Conservation (phyloP, 2,797 vertebrate genomes). For the Tenualosa ilisha region DNA sequence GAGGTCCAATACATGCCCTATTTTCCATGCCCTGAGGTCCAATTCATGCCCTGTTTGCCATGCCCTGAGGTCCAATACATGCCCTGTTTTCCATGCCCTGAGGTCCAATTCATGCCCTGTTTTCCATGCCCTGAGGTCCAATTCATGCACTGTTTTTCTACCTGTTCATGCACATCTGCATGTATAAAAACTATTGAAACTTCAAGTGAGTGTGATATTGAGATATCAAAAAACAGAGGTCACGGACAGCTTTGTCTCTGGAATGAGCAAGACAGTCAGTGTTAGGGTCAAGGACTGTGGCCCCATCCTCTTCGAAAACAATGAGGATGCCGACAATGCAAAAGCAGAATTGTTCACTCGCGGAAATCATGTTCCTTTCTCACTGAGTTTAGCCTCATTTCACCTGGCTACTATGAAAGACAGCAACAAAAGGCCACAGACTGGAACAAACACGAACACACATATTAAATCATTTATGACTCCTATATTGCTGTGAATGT, state of each 20-base stretch:
- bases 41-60: background rate
- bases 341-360: background rate
- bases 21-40: too few relatives aligned
- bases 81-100: background rate
- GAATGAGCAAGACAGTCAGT: background rate
- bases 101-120: too few relatives aligned
- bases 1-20: too few relatives aligned
- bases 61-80: too few relatives aligned
- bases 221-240: background rate
- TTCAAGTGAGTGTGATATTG: background rate
- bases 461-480: background rate
- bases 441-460: background rate
- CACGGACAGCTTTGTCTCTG: background rate
- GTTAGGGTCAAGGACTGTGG: background rate
- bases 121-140: too few relatives aligned
- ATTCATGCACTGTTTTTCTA: background rate
- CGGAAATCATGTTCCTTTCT: constrained; percentile 31
- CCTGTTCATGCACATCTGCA: background rate
- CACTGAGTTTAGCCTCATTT: background rate
- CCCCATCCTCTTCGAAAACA: background rate
- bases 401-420: background rate
- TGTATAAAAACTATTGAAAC: background rate
- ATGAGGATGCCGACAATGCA: constrained; percentile 18
- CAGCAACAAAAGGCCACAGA: background rate
- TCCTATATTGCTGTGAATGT: too few relatives aligned